Conservation (phyloP, 2,797 vertebrate species). For the Scyliorhinus canicula region DNA sequence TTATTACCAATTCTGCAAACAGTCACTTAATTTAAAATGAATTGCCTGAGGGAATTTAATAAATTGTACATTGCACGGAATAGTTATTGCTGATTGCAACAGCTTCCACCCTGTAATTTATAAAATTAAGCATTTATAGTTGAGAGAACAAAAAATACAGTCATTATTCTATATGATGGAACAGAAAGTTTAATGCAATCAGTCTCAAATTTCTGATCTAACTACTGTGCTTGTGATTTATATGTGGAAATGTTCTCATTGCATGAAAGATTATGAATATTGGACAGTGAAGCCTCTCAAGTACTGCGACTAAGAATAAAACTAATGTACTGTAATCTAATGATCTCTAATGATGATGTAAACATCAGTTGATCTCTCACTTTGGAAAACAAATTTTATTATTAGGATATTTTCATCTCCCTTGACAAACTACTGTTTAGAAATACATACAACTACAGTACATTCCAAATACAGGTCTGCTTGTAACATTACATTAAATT, state of each 20-base stretch:
- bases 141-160: slow-evolving; percentile 18
- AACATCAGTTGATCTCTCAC: slow-evolving; percentile 14
- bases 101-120: background rate
- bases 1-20: background rate
- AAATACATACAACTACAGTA: background rate
- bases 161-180: background rate
- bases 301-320: slow-evolving; percentile 20
- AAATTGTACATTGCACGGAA: background rate
- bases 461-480: background rate
- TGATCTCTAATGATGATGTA: slow-evolving; percentile 21
- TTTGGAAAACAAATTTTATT: slow-evolving; percentile 32
- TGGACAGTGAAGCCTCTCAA: background rate
- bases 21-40: background rate
- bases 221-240: background rate
- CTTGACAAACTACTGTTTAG: background rate
- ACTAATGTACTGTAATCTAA: slow-evolving; percentile 25
- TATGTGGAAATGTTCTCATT: slow-evolving; percentile 14
- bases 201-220: slow-evolving; percentile 23
- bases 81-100: background rate
- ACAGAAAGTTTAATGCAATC: slow-evolving; percentile 13
- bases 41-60: background rate
- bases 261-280: background rate
- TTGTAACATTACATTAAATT: slow-evolving; percentile 2
- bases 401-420: background rate
- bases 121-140: slow-evolving; percentile 5